Evolutionary conservation across 2,113 vertebrate genomes (phyloP), one percentile per base, ranked within the genome.

Genomic region (Zosterops pallidus): DNA sequence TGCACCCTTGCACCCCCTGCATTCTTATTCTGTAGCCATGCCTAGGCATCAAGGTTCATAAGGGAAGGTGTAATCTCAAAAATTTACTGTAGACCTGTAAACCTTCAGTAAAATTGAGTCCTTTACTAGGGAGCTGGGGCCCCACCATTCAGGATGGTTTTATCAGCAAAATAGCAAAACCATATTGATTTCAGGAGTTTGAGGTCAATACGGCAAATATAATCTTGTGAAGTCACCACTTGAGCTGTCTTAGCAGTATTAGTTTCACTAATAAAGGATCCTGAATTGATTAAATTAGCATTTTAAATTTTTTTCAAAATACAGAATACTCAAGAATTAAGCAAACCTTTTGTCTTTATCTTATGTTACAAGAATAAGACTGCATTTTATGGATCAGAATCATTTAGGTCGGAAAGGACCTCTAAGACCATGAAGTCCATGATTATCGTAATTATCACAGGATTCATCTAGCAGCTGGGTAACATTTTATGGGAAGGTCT

Each of bases 131-230:
- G 21, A 56, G 52, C 14, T 20, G 24, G 3, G 4, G 5, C 53
- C 28, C 63, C 52, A 44, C n/a, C 1, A 4, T 44, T 79, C 18
- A 28, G 44, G 17, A 26, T 78, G 17, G 31, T 78, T 89, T 79
- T n/a, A 55, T 17, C 31, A 60, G 12, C 12, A 88, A 41, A 69
- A 63, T 9, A 76, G 16, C 18, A 64, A 82, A 82, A 60, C 2
- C 18, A 39, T 15, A 12, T 6, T 16, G 11, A 8, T 88, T 68
- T 71, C 0, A 0, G 5, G 83, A 71, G 14, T 44, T 9, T 49
- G 53, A 90, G 37, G 10, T 80, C 44, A 68, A 31, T 46, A 35
- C 22, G 69, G 28, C 20, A 70, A 55, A 71, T 44, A 23, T 16
- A 26, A 39, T 42, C 24, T 59, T 68, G 33, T 68, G 35, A 76